These are phyloP conservation scores for Odontesthes bonariensis DNA, from an alignment of 2,113 vertebrate genomes.

Conservation along the genomic window DNA sequence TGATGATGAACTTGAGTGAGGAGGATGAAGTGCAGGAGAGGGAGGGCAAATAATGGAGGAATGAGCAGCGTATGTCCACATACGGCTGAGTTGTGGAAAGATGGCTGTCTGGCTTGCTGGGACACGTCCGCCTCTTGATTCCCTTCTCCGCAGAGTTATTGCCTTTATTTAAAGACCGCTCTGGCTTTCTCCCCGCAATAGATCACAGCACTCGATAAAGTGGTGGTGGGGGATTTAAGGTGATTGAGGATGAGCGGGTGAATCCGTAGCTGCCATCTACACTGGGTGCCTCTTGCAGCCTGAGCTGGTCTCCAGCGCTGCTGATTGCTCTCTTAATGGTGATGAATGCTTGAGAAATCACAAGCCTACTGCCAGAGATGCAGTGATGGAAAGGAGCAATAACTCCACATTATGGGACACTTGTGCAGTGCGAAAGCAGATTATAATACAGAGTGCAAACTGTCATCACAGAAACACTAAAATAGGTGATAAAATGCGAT, in stretches of 20 bases:
- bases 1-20: conserved; percentile 69
- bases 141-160: conserved; percentile 72
- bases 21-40: conserved; percentile 17
- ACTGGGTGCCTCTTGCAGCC: conserved; percentile 59
- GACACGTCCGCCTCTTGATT: conserved; percentile 55
- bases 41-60: neutral
- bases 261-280: conserved; percentile 54
- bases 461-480: conserved; percentile 25
- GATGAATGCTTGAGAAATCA: conserved; percentile 60
- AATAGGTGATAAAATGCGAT: neutral
- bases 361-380: conserved; percentile 19
- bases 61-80: conserved; percentile 35
- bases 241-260: conserved; percentile 59
- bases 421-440: neutral
- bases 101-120: conserved; percentile 26
- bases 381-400: conserved; percentile 53
- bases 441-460: conserved; percentile 12
- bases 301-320: conserved; percentile 58
- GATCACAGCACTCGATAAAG: conserved; percentile 80
- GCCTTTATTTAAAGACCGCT: conserved; percentile 79
- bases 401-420: conserved; percentile 41
- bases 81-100: conserved; percentile 12
- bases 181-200: conserved; percentile 71
- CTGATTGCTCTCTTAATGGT: conserved; percentile 72
- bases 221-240: conserved; percentile 58